A percentile compares a stretch with the other conserved stretches of the same genome.
Conservation (phyloP, 2,113 vertebrate genomes). For the Copsychus sechellarum region DNA sequence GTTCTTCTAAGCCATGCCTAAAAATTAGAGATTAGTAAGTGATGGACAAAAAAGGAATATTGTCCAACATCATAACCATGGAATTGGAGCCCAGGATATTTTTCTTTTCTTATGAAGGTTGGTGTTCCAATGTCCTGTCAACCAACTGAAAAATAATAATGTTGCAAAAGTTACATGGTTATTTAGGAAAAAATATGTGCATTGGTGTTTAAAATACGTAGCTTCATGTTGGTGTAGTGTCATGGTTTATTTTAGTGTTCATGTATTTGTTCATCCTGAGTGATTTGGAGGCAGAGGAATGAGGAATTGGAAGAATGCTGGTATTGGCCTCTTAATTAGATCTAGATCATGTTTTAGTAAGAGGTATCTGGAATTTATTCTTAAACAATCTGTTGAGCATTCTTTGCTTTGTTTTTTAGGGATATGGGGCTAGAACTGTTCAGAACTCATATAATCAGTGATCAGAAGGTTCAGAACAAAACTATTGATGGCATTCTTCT, state of each 20-base stretch:
- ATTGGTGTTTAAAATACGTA: neutral
- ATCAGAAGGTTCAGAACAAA: slow-evolving; percentile 97
- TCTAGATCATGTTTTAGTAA: neutral
- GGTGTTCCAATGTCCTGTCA: neutral
- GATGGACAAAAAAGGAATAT: neutral
- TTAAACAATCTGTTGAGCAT: neutral
- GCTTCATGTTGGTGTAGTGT: neutral
- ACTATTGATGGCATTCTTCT: slow-evolving; percentile 97
- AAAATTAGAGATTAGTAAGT: neutral
- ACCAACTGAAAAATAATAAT: neutral
- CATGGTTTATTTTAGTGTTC: neutral
- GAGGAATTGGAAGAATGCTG: neutral
- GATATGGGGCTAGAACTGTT: slow-evolving; percentile 99
- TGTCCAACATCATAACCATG: neutral
- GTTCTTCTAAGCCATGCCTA: neutral
- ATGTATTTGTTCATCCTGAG: neutral
- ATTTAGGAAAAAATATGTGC: neutral
- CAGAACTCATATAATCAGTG: slow-evolving; percentile 97
- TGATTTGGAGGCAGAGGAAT: neutral
- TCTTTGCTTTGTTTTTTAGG: slow-evolving; percentile 74
- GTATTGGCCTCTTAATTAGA: neutral
- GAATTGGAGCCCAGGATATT: neutral
- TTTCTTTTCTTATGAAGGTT: neutral
- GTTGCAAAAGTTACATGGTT: neutral
- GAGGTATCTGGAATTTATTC: neutral